Conservation (phyloP, 2,888 invertebrate genomes). For the Stenichneumon culpator region DNA sequence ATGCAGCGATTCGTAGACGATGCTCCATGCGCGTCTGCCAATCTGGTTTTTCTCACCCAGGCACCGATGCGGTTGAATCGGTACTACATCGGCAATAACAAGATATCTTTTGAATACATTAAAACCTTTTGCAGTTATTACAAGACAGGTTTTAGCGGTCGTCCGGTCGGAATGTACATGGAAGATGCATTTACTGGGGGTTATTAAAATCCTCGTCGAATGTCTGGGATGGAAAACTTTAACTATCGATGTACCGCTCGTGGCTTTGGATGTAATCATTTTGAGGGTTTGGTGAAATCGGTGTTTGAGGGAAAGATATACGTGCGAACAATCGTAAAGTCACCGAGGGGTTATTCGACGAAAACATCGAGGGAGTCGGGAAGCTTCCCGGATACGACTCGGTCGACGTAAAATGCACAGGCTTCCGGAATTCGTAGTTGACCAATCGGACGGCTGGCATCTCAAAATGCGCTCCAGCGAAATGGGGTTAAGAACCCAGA, state of each 20-base stretch:
- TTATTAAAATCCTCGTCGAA: slow-evolving; percentile 17
- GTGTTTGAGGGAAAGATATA: neutral
- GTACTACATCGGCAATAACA: slow-evolving; percentile 55
- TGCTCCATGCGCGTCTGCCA: slow-evolving; percentile 16
- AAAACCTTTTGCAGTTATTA: slow-evolving; percentile 40
- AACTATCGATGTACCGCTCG: slow-evolving; percentile 14
- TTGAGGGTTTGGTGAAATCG: neutral
- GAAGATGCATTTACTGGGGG: neutral
- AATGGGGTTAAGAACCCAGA: slow-evolving; percentile 60
- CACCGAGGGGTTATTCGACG: slow-evolving; percentile 19
- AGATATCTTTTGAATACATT: slow-evolving; percentile 54
- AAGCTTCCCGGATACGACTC: slow-evolving; percentile 31
- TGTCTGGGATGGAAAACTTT: neutral
- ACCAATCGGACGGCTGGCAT: slow-evolving; percentile 56
- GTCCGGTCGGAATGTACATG: slow-evolving; percentile 12
- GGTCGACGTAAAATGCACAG: slow-evolving; percentile 51
- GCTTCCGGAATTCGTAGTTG: slow-evolving; percentile 51
- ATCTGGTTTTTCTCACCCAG: slow-evolving; percentile 54
- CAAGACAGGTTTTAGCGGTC: slow-evolving; percentile 9
- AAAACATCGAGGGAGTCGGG: neutral
- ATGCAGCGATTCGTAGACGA: neutral
- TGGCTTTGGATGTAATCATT: neutral
- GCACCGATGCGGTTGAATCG: slow-evolving; percentile 44
- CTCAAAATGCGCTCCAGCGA: slow-evolving; percentile 48
- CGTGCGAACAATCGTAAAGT: slow-evolving; percentile 47